Evolutionary conservation across 1,140 invertebrate species (phyloP).

Genomic region (Acromyrmex charruanus): DNA sequence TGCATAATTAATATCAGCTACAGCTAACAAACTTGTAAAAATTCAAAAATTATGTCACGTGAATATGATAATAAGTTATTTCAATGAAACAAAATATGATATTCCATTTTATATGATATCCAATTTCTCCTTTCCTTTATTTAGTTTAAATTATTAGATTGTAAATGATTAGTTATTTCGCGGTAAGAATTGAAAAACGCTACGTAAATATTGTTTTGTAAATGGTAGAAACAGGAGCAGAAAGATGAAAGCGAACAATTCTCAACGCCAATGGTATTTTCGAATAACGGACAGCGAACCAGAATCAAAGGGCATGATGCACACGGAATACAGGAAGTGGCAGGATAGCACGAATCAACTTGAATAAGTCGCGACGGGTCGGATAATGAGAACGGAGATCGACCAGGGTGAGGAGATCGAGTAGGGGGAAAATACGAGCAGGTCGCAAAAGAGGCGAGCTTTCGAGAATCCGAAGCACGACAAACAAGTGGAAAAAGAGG

Average conservation of each 20-base stretch:
- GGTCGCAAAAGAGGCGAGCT: slow-evolving; percentile 42
- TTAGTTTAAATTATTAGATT: background rate
- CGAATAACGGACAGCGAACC: background rate
- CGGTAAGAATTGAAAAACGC: background rate
- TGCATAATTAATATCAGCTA: no score
- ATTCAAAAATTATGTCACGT: no score
- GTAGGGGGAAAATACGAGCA: background rate
- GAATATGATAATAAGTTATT: no score
- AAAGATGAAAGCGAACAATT: slow-evolving; percentile 26
- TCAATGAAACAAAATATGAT: no score
- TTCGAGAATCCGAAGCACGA: slow-evolving; percentile 7
- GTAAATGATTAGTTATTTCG: background rate
- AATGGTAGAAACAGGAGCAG: slow-evolving; percentile 1
- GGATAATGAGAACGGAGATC: slow-evolving; percentile 45
- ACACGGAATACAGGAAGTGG: background rate
- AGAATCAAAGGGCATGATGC: background rate
- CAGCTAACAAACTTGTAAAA: no score
- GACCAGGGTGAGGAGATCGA: background rate
- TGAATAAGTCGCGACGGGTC: slow-evolving; percentile 37
- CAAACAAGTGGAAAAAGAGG: slow-evolving; percentile 27
- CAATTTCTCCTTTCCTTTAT: no score
- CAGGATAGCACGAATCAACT: slow-evolving; percentile 42
- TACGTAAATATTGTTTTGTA: background rate
- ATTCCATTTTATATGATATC: no score
- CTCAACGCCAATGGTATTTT: background rate